Conservation (phyloP, 30 jellyfish, hydroid and myxozoan species). For the Turritopsis rubra region DNA sequence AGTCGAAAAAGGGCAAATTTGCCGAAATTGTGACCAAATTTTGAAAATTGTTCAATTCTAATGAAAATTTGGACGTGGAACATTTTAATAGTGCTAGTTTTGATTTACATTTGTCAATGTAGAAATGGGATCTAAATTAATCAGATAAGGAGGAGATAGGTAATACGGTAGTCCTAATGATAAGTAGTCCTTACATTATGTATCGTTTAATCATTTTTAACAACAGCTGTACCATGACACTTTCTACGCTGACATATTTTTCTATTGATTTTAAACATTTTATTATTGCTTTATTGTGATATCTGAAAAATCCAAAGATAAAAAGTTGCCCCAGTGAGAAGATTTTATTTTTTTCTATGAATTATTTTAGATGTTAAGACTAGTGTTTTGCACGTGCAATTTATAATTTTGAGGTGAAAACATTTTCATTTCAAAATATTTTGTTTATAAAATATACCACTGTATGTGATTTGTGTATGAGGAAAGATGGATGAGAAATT, state of each 20-base stretch:
- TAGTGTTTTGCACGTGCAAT: background rate
- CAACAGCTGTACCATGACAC: background rate
- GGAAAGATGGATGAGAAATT: background rate
- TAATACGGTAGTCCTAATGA: background rate
- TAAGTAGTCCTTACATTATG: background rate
- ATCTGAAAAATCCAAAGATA: background rate
- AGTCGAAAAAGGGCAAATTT: no score
- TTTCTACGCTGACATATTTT: background rate
- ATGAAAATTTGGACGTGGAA: background rate
- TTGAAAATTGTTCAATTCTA: no score
- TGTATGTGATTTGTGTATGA: background rate
- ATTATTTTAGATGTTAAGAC: background rate
- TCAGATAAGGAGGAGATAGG: background rate
- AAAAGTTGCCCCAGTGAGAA: background rate
- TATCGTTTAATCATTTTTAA: no score
- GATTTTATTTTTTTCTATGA: background rate
- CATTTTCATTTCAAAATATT: background rate
- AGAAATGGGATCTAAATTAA: background rate
- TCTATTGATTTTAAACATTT: background rate
- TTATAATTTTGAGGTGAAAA: background rate
- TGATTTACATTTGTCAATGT: background rate
- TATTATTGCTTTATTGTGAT: background rate
- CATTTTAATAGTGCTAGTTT: background rate
- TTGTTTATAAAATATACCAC: background rate
- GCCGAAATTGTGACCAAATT: no score